Base-by-base conservation (phyloP, 2,797 vertebrate species). In the Vireo griseus region DNA sequence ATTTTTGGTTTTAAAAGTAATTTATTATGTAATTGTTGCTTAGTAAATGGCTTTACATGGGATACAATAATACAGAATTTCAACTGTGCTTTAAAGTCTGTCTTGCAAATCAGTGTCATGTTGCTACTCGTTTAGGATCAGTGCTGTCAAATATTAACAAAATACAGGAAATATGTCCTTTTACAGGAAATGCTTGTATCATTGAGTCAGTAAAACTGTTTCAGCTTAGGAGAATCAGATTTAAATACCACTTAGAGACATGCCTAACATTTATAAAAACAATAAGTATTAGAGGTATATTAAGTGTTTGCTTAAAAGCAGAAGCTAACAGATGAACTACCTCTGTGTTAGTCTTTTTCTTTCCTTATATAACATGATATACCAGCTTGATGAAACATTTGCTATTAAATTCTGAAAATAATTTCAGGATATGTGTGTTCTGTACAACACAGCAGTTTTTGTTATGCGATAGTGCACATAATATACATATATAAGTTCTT, bases 141-240 rank as follows among this genome's bases (percentile, higher is more conserved):
- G 54, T 58, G 40, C 47, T 79, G 91, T 87, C 91, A 86, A 90
- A 81, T 84, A 85, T 81, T 86, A 93, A 86, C 77, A 92, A 92
- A 90, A 90, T 83, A 86, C 92, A 92, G 91, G 95, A 94, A 96
- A 92, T 91, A 89, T 75, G 87, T 85, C 74, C 91, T 91, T 84
- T 91, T 92, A 92, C 94, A 96, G 94, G 95, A 96, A 96, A 95
- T 92, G 58, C 59, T 90, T 92, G 63, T 86, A 77, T 80, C 76
- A 92, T 71, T 92, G 65, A 88, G 79, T 92, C 86, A 86, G 76
- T 79, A 91, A 91, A 95, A 87, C 84, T 58, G 48, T 51, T 87
- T 55, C 61, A 80, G 75, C 72, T 94, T 73, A 87, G 92, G 77
- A 88, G 86, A 96, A 95, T 86, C 76, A 86, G 55, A 86, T 90